Evolutionary conservation across 2,113 vertebrate species (phyloP), one percentile per base, ranked within the genome.

Genomic region (Callipepla californica): DNA sequence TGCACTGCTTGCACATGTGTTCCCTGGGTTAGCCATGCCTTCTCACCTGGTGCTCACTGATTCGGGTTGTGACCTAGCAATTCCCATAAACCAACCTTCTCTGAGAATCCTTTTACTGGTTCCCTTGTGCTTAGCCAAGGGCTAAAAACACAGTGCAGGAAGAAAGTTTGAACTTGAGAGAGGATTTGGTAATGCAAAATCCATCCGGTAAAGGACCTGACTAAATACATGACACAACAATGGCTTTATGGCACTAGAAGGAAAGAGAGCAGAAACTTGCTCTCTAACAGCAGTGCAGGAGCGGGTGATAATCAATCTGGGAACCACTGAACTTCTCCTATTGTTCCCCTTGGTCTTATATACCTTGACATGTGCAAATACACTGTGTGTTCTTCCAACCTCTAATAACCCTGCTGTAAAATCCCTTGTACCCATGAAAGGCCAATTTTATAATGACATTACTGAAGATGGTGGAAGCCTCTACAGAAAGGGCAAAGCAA

Each of bases 321-420:
- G 97, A 97, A 97, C 94, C 92, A 94, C 94, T 97, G 94, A 97
- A 97, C 92, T 96, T 97, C 95, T 96, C 73, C 92, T 96, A 68
- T 94, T 45, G 21, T 89, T 97, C 97, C 97, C 96, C 50, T 53
- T 94, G 89, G 94, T 82, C 92, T 96, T 97, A 87, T 67, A 48
- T 89, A 90, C 83, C 78, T 89, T 84, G 93, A 96, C 95, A 91
- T 3, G 36, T 94, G 94, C 83, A 95, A 97, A 97, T 94, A 95
- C 32, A 87, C 67, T 40, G n/a, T 18, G 55, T 94, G 76, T 63
- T 97, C 89, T 93, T 93, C 91, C 79, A 86, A 14, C 26, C 30
- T 74, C 87, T 91, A 89, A 90, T 93, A 90, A 93, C 83, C 67
- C 93, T 75, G 89, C 61, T 69, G 77, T 86, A 93, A 96, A 96